Base-by-base conservation (phyloP, 2,888 invertebrate genomes). In the Napeogenes inachia region DNA sequence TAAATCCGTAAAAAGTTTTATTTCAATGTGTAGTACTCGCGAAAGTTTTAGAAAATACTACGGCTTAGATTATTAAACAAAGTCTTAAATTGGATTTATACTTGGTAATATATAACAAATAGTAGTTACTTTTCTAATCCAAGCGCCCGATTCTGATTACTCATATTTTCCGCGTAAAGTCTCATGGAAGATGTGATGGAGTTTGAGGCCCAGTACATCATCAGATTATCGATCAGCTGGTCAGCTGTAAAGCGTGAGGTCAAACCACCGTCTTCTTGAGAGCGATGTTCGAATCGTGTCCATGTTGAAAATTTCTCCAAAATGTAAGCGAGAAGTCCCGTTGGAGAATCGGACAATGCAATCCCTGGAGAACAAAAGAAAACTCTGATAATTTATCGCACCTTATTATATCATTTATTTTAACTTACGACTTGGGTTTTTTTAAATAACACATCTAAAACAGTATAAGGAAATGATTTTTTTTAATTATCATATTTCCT, bases 241-340 rank as follows among this genome's bases (percentile, higher is more conserved):
- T 94, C 94, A 65, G 94, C 82, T 0, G 93, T 91, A 76, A 91
- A 95, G 69, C 92, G 92, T 63, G 91, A 85, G 4, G 84, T 83
- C 0, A 97, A 82, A 4, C 94, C 95, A 12, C 96, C 96, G 71
- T 96, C 95, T 0, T 85, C 33, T 82, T 91, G 91, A 0, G 83
- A 76, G 0, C 78, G 76, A 76, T 81, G 69, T 0, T 78, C 79
- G 4, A 30, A 56, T 0, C 93, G 92, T 0, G 95, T 96, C 94
- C 96, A 95, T 0, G 93, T 92, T 8, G 94, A 93, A 84, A 96
- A 97, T 81, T 97, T 97, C 80, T 97, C 97, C 58, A 97, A 78
- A 62, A 97, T 94, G 72, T 97, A 97, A 0, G 94, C 95, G 0
- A 96, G 94, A 46, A 97, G 86, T 30, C 96, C 97, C 3, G 93